Evolutionary conservation across 1,140 invertebrate genomes (phyloP), one percentile per base, ranked within the genome.

Genomic region (Lycorma delicatula): DNA sequence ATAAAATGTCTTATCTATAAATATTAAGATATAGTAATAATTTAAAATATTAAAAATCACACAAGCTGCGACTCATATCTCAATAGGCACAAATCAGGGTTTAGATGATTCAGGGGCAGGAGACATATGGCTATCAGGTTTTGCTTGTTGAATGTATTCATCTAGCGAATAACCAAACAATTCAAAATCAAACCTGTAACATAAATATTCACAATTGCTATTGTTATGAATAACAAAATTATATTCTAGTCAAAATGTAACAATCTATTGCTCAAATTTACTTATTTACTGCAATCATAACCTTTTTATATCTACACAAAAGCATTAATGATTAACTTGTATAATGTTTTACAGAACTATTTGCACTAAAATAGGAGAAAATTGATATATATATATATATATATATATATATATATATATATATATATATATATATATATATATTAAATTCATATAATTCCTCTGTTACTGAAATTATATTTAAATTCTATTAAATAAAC

Each of bases 141-240:
- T 44, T 23, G 50, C 82, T 63, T 84, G 76, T 48, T 82, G 79
- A 54, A 87, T 73, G 66, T 87, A 90, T 57, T 81, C 83, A 38
- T 82, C 76, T 51, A 87, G 75, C 52, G 84, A 84, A 65, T 91
- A 93, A 67, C 85, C 85, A 72, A 91, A 92, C 28, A 91, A 74
- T 68, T 87, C 80, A 72, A 92, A 92, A 72, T 93, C 89, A 65
- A 88, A 82, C 70, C 86, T 89, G 72, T 31, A 79, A 78, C 59
- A 56, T 26, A 60, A 61, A 63, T 22, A 50, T 62, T 41, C 49
- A 55, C 38, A 27, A 56, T 20, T 51, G 28, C 23, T 54, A 60
- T 28, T 38, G 50, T 49, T 50, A 28, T 28, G 18, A 36, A 23
- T 23, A 34, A 18, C 20, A 54, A 16, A 38, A 29, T 38, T 20